Evolutionary conservation across 2,888 invertebrate species (phyloP).

Genomic region (Heliconius cydno): DNA sequence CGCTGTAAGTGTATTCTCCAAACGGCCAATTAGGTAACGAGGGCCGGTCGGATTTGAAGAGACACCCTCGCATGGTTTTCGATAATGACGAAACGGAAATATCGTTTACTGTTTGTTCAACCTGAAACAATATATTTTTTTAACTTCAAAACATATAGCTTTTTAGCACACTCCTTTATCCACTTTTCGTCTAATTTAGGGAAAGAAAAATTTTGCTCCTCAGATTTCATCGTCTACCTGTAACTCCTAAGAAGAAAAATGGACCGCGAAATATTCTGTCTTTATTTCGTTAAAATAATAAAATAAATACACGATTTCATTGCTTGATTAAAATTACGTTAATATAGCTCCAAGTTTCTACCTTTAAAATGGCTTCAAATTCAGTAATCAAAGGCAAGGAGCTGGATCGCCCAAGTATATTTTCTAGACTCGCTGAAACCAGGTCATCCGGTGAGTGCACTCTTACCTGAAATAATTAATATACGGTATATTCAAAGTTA

Average conservation of each 20-base stretch:
- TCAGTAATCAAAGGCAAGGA: slow-evolving; percentile 68
- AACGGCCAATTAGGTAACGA: slow-evolving; percentile 74
- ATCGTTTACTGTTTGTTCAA: slow-evolving; percentile 84
- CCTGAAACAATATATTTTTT: slow-evolving; percentile 64
- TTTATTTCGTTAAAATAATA: no score
- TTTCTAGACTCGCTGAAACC: slow-evolving; percentile 73
- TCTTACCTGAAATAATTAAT: slow-evolving; percentile 73
- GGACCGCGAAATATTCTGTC: no score
- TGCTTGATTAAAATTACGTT: no score
- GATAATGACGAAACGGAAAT: slow-evolving; percentile 77
- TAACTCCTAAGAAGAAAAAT: no score
- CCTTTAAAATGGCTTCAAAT: slow-evolving; percentile 68
- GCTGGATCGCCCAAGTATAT: slow-evolving; percentile 75
- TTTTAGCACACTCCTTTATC: no score
- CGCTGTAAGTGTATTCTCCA: slow-evolving; percentile 82
- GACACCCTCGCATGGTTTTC: slow-evolving; percentile 79
- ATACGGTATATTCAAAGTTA: neutral
- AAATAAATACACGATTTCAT: no score
- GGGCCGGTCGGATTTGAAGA: slow-evolving; percentile 82
- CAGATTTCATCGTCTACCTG: no score
- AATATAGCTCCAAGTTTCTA: slow-evolving; percentile 45
- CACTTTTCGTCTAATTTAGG: no score
- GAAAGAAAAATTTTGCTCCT: no score
- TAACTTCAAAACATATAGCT: neutral
- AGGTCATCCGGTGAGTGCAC: slow-evolving; percentile 85